Base-by-base conservation (phyloP, 2,113 vertebrate species). In the Turdus rufiventris region DNA sequence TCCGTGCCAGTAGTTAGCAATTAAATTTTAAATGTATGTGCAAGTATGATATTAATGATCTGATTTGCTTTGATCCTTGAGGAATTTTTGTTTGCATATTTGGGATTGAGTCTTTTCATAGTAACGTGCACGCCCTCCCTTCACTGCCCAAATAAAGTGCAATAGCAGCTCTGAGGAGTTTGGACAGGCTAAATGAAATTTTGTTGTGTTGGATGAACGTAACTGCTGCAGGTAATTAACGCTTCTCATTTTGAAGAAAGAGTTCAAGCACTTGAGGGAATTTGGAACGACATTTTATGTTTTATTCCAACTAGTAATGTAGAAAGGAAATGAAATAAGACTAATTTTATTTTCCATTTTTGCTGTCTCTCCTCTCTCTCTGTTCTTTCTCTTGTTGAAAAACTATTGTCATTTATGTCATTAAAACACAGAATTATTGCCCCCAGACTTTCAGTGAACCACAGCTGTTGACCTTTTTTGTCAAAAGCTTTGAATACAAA, bases 281-380 rank as follows among this genome's bases (percentile, higher is more conserved):
- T 91, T 87, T 93, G 80, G 94, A 94, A 92, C 8, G 43, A 31
- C 92, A 71, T 83, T 90, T 91, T 91, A 48, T 10, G 10, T 72
- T 93, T 85, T 84, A 91, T 78, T 94, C 63, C 85, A 94, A 50
- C 56, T 88, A 68, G 65, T 93, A 87, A 93, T 92, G 96, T 91
- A 97, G 88, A 88, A 93, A 97, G 96, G 95, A 97, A 97, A 96
- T 95, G 16, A 96, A 96, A 95, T 97, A 86, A 85, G 95, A 74
- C 96, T 97, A 91, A 97, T 97, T 96, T 97, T 97, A 61, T 92
- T 97, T 96, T 97, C 91, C 88, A 68, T 94, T 81, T 96, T 91
- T 94, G 76, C 83, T 54, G 28, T 93, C 71, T 96, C 74, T 87
- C 83, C 67, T 85, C 42, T 56, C 75, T 87, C 92, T 84, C 56